Evolutionary conservation across 2,113 vertebrate genomes (phyloP).

Genomic region (Rattus norvegicus): DNA sequence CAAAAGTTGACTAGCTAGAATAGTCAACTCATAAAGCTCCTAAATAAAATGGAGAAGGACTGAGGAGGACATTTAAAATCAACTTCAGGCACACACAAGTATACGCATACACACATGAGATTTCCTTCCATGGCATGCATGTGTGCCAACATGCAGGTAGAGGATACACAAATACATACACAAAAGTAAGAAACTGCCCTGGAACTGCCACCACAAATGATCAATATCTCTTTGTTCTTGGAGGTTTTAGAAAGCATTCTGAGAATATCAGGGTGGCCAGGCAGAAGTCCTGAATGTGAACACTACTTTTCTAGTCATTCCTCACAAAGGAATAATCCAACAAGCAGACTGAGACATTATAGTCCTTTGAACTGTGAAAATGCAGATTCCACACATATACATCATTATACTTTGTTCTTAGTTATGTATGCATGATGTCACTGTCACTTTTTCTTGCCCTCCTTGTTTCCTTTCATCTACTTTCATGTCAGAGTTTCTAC

Average conservation of each 20-base stretch:
- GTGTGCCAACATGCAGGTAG: no score
- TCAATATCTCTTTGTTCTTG: not conserved
- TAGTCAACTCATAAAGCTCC: not conserved
- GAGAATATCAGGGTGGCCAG: not conserved
- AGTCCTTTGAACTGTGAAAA: not conserved
- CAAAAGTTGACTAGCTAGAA: not conserved
- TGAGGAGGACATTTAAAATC: not conserved
- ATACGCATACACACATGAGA: not conserved
- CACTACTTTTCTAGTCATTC: not conserved
- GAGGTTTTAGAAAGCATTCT: not conserved
- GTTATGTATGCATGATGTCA: not conserved
- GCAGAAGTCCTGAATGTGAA: not conserved
- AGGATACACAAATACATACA: not conserved
- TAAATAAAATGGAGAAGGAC: not conserved
- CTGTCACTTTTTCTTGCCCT: not conserved
- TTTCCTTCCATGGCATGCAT: not conserved
- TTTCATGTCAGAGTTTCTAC: no score
- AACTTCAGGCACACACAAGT: not conserved
- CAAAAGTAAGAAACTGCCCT: not conserved
- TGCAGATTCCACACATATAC: not conserved
- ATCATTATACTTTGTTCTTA: not conserved
- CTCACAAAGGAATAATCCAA: not conserved
- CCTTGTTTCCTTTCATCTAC: not conserved
- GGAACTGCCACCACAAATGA: not conserved
- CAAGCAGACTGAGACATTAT: not conserved